Evolutionary conservation across 2,797 vertebrate species (phyloP), one percentile per base, ranked within the genome.

Genomic region (Microcaecilia unicolor): DNA sequence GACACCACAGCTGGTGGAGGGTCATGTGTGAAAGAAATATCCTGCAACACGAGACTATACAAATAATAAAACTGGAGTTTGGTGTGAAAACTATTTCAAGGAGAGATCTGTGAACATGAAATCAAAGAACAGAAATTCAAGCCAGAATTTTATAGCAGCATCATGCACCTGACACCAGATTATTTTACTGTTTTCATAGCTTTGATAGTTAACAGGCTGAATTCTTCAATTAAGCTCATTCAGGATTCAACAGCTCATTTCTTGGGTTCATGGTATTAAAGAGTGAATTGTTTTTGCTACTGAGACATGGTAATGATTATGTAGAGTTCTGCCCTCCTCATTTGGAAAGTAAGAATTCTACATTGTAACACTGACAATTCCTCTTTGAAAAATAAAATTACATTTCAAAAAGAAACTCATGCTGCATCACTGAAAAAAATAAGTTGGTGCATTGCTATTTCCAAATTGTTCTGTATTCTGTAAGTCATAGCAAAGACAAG

Each of bases 161-260:
- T 22, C 28, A 6, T 36, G 22, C 2, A 38, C 10, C 31, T 22
- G 18, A 42, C 18, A 29, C 7, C 12, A 41, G 28, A 6, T 45
- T 18, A 30, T 55, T 51, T 44, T 13, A 23, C 25, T 52, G 22
- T 43, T 49, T 37, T 38, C 28, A 11, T 41, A 32, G 15, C 46
- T 61, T 55, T 71, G 52, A 66, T 63, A 44, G 49, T 31, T 44
- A 38, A 25, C 36, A 43, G 33, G 8, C 14, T 47, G 34, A 59
- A 46, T 51, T 39, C 15, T 21, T 5, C 25, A 38, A 2, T 51
- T 53, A 34, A 58, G 54, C 3, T 9, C 5, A 35, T 67, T 49
- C 35, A 14, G 9, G 44, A 17, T 32, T 47, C 31, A 25, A 41
- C 5, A 19, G 38, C 31, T 2, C 11, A 43, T 14, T 53, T 25